Evolutionary conservation across 2,113 vertebrate genomes (phyloP).

Genomic region (Heteronetta atricapilla): DNA sequence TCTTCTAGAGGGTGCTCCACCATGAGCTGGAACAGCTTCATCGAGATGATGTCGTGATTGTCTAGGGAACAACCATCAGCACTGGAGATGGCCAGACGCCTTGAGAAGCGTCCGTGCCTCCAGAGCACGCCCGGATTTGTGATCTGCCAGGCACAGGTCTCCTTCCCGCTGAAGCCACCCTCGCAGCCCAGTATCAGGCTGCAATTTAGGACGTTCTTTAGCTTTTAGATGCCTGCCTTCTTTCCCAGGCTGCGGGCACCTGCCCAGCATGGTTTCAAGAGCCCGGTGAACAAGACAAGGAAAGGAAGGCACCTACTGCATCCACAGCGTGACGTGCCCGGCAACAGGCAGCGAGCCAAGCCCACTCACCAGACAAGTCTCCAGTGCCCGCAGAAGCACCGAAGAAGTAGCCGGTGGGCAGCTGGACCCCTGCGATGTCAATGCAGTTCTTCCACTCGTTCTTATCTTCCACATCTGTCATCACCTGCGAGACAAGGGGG

Average conservation of each 20-base stretch:
- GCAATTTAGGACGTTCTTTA: background rate
- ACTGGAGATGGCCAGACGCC: background rate
- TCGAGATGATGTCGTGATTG: constrained; percentile 97
- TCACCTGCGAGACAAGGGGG: constrained; percentile 79
- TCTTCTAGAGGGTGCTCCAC: constrained; percentile 93
- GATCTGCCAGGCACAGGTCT: background rate
- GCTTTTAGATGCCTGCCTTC: background rate
- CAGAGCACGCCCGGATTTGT: fast-evolving
- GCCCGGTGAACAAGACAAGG: background rate
- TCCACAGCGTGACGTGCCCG: background rate
- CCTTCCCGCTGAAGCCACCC: background rate
- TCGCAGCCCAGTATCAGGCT: background rate
- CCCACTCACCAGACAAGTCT: constrained; percentile 90
- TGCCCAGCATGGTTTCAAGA: background rate
- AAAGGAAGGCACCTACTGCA: background rate
- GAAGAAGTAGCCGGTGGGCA: constrained; percentile 97
- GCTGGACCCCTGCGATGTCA: constrained; percentile 91
- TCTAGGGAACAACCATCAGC: constrained; percentile 75
- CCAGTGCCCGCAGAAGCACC: constrained; percentile 95
- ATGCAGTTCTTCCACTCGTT: constrained; percentile 98
- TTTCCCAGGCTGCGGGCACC: fast-evolving
- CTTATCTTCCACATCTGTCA: constrained; percentile 93
- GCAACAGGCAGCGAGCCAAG: background rate
- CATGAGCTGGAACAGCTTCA: constrained; percentile 99
- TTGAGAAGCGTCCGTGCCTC: background rate